phyloP scores from a whole-genome alignment of 2,113 vertebrate genomes.

The Cettia cetti region DNA sequence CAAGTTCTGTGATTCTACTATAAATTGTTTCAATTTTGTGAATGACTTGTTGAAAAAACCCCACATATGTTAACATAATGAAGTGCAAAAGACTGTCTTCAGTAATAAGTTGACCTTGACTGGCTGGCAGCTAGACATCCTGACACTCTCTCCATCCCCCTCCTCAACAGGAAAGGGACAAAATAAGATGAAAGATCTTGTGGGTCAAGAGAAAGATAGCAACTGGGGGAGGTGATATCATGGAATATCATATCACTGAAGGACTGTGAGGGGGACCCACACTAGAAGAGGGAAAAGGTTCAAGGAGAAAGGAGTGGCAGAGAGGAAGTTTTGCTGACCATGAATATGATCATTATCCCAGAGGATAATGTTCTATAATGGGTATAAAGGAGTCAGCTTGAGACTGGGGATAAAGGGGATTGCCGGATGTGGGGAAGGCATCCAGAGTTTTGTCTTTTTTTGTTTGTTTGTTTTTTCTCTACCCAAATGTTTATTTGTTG shows the following conservation, averaged over 20 bases:
- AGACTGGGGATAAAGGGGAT: not conserved
- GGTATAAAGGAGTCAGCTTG: not conserved
- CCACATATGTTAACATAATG: not conserved
- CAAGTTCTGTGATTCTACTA: not conserved
- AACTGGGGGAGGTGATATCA: not conserved
- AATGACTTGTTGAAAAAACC: not conserved
- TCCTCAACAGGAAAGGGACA: not conserved
- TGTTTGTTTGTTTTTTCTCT: not conserved
- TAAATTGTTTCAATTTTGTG: not conserved
- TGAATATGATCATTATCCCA: not conserved
- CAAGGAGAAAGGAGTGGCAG: not conserved
- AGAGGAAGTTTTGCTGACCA: not conserved
- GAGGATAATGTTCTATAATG: not conserved
- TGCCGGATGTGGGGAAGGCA: not conserved
- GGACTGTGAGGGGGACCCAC: not conserved
- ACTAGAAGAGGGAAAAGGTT: not conserved
- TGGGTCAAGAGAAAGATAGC: not conserved
- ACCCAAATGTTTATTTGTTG: not conserved
- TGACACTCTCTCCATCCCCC: accelerated
- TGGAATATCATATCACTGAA: not conserved
- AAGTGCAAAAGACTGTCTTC: not conserved
- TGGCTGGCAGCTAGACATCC: not conserved
- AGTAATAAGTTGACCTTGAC: not conserved
- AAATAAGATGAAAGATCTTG: not conserved
- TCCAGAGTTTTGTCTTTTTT: not conserved